Evolutionary conservation across 2,113 vertebrate genomes (phyloP).

Genomic region (Lonchura striata): DNA sequence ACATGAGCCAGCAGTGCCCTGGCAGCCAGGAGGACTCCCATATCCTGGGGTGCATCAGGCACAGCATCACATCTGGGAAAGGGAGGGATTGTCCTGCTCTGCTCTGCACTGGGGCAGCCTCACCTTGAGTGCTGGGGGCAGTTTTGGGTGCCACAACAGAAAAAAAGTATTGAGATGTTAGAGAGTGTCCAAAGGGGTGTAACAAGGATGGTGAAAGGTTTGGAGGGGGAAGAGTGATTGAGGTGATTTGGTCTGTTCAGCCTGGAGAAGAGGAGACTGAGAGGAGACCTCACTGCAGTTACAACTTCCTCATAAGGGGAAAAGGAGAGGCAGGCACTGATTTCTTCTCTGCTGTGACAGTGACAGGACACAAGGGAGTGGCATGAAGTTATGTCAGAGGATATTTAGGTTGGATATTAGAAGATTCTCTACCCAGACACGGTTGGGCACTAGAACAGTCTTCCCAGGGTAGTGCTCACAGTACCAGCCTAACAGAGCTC

Average conservation of each 20-base stretch:
- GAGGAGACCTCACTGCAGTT: neutral
- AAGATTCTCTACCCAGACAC: rapidly evolving
- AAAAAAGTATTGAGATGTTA: neutral
- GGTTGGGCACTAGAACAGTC: rapidly evolving
- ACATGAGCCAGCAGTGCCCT: too few species aligned
- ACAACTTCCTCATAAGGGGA: neutral
- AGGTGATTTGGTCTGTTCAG: neutral
- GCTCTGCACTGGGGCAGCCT: neutral
- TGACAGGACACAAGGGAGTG: rapidly evolving
- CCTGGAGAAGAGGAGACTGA: neutral
- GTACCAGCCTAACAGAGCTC: neutral
- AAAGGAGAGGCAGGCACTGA: neutral
- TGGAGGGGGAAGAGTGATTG: neutral
- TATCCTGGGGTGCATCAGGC: neutral
- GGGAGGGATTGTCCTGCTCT: neutral
- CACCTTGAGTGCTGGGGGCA: neutral
- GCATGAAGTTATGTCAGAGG: rapidly evolving
- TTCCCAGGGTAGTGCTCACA: neutral
- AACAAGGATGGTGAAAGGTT: neutral
- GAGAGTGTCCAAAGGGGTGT: neutral
- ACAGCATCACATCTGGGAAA: neutral
- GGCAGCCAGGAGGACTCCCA: neutral
- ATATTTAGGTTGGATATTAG: too few species aligned
- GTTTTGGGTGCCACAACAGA: neutral
- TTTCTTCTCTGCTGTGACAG: rapidly evolving